These are phyloP conservation scores for Aradophagus sp. DNA, from an alignment of 1,140 invertebrate genomes.

Conservation along the genomic window DNA sequence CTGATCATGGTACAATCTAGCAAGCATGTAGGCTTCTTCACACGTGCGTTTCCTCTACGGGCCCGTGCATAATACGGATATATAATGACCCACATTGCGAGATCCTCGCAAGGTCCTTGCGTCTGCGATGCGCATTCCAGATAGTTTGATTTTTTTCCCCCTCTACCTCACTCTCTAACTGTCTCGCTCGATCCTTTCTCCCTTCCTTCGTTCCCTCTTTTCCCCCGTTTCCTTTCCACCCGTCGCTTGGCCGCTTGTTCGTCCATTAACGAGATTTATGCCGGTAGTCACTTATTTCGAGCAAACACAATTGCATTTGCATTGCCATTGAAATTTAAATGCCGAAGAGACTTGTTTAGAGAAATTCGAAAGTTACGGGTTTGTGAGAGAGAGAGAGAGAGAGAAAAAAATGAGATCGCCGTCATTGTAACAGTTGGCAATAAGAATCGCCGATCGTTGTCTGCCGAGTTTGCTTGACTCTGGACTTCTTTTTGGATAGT, in stretches of 20 bases:
- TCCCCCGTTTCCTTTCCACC: constrained; percentile 19
- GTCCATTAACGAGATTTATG: constrained; percentile 51
- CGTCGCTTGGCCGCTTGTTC: constrained; percentile 14
- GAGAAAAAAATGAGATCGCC: constrained; percentile 39
- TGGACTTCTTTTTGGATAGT: no score
- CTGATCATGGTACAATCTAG: constrained; percentile 65
- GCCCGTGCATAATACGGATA: constrained; percentile 62
- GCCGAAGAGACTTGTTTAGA: constrained; percentile 35
- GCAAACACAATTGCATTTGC: constrained; percentile 39
- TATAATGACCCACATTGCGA: constrained; percentile 67
- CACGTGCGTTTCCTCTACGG: constrained; percentile 65
- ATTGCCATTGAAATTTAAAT: constrained; percentile 54
- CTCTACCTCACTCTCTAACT: no score
- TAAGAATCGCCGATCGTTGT: constrained; percentile 19
- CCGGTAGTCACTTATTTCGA: constrained; percentile 53
- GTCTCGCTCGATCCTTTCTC: constrained; percentile 7
- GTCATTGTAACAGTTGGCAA: constrained; percentile 20
- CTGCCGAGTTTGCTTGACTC: constrained; percentile 1
- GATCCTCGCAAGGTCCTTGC: constrained; percentile 60
- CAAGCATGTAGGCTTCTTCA: constrained; percentile 69
- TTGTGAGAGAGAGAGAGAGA: constrained; percentile 33
- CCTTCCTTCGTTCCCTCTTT: constrained; percentile 4
- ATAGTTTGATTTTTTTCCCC: constrained; percentile 52
- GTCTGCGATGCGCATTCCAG: constrained; percentile 55
- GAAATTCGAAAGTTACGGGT: constrained; percentile 51